Evolutionary conservation across 2,888 invertebrate genomes (phyloP).

Genomic region (Eilema griseolum): DNA sequence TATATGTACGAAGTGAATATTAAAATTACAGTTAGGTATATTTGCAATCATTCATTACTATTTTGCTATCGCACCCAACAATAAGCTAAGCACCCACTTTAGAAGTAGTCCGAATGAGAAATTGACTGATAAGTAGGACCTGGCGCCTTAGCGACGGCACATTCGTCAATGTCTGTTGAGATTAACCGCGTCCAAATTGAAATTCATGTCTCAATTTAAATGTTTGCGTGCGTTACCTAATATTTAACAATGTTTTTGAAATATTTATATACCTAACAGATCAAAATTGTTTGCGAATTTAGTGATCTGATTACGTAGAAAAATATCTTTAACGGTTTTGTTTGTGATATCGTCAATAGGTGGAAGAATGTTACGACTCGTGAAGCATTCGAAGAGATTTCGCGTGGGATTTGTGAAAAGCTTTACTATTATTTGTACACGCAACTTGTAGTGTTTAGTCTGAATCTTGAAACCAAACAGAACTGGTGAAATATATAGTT

Average conservation of each 20-base stretch:
- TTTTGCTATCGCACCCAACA: not conserved
- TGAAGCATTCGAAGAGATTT: not conserved
- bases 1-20: too few species aligned
- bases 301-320: not conserved
- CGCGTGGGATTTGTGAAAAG: constrained; percentile 13
- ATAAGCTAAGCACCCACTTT: not conserved
- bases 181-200: not conserved
- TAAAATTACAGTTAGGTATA: too few species aligned
- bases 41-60: not conserved
- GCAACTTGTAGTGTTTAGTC: constrained; percentile 22
- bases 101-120: not conserved
- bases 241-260: not conserved
- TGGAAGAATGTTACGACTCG: constrained; percentile 6
- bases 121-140: not conserved
- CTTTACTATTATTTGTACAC: constrained; percentile 21
- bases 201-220: not conserved
- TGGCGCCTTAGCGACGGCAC: not conserved
- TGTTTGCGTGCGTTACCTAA: not conserved
- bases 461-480: constrained; percentile 15
- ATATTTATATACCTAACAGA: constrained; percentile 2
- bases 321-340: not conserved
- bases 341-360: not conserved
- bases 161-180: not conserved
- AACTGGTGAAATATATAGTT: constrained; percentile 14
- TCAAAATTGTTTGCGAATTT: not conserved